Base-by-base conservation (phyloP, 2,113 vertebrate genomes). In the Leptobrachium leishanense region DNA sequence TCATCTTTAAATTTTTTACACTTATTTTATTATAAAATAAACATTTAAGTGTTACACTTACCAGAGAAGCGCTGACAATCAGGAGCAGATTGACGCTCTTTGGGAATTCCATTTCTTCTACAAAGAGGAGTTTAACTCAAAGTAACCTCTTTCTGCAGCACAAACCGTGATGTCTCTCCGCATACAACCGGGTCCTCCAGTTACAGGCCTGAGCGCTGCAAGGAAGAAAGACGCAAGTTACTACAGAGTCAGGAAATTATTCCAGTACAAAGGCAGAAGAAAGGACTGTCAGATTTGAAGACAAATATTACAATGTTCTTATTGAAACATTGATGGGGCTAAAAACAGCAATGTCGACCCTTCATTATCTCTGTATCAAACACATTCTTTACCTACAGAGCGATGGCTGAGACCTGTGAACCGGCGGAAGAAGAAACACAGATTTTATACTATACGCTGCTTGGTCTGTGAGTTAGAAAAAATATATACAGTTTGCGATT, bases 261-360 rank as follows among this genome's bases (percentile, higher is more conserved):
- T 74, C 53, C 71, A 74, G 74, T 65, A 74, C 64, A 55, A 39
- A 13, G 2, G 11, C 39, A 15, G 70, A n/a, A 31, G 20, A 74
- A 74, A 80, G 74, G 71, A 80, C 64, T n/a, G 71, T 15, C 41
- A 68, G 67, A 74, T 68, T 80, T 71, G 74, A 68, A 70, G 39
- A 13, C 42, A 15, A 80, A 80, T 68, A 80, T 74, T 68, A 44
- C 44, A 57, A 54, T 73, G 55, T 67, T 31, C 43, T 66, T 68
- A 31, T 40, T 20, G n/a, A 79, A 73, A 43, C 31, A 41, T 54
- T 10, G 20, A 67, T 31, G n/a, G 65, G 72, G 40, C 15, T 11
- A 31, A 31, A 31, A 31, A 31, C 20, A 31, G 20, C 20, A 5
- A 43, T 13, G 44, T 46, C 12, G 43, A 77, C 68, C 76, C n/a